Conservation (phyloP, 2,113 vertebrate species). For the Sisor rabdophorus region DNA sequence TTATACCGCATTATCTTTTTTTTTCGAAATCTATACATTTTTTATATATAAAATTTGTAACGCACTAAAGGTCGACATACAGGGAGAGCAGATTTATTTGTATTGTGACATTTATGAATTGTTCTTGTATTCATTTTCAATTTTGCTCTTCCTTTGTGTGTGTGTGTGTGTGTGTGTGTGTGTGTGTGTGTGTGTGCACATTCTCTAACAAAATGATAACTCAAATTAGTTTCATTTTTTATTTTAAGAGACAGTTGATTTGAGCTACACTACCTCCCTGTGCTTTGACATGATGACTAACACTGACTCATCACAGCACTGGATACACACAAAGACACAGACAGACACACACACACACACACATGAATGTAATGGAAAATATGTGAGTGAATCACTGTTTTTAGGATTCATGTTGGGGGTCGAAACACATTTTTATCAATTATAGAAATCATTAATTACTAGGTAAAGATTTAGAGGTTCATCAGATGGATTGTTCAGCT, state of each 20-base stretch:
- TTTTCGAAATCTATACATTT: too few relatives aligned
- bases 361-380: constrained; percentile 32
- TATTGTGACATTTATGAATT: too few relatives aligned
- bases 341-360: constrained; percentile 13
- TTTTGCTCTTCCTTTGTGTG: background rate
- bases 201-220: constrained; percentile 4
- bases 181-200: background rate
- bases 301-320: constrained; percentile 41
- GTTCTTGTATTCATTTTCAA: too few relatives aligned
- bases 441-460: constrained; percentile 21
- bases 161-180: background rate
- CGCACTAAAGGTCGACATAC: too few relatives aligned
- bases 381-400: constrained; percentile 29
- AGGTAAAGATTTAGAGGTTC: background rate
- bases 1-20: constrained; percentile 27
- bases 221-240: background rate
- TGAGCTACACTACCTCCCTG: constrained; percentile 18
- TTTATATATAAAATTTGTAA: too few relatives aligned
- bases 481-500: background rate
- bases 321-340: constrained; percentile 19
- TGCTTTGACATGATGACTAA: constrained; percentile 42
- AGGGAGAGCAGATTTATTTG: too few relatives aligned
- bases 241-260: constrained; percentile 3
- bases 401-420: constrained; percentile 12
- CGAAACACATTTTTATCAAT: constrained; percentile 3